Conservation (phyloP, 1,140 invertebrate genomes). For the Trinorchestia longiramus region DNA sequence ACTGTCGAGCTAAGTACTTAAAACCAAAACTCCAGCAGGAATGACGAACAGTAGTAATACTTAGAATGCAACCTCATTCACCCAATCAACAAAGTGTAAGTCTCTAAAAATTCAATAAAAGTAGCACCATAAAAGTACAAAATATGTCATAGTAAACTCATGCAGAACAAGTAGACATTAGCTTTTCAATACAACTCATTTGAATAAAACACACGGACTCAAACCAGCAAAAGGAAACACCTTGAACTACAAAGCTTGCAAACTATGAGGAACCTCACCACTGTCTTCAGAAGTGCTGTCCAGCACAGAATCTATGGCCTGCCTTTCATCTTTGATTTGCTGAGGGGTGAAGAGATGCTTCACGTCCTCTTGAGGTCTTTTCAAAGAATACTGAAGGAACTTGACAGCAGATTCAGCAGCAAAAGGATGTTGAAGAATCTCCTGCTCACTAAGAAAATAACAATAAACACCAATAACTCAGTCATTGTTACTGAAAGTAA, state of each 20-base stretch:
- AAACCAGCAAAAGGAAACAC: neutral
- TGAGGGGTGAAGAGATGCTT: conserved; percentile 85
- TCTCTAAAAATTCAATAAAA: too few relatives aligned
- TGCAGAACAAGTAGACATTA: too few relatives aligned
- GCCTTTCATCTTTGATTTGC: conserved; percentile 81
- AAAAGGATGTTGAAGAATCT: conserved; percentile 91
- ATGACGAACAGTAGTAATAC: too few relatives aligned
- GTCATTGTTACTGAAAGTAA: neutral
- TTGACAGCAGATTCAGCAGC: conserved; percentile 92
- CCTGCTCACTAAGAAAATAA: conserved; percentile 74
- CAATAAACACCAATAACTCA: neutral
- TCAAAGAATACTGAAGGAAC: conserved; percentile 89
- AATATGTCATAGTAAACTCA: too few relatives aligned
- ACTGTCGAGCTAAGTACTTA: too few relatives aligned
- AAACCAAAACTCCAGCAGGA: too few relatives aligned
- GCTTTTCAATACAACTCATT: too few relatives aligned
- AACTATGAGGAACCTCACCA: neutral
- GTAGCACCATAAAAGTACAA: too few relatives aligned
- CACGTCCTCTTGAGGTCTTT: conserved; percentile 80
- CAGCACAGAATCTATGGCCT: conserved; percentile 78
- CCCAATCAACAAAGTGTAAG: too few relatives aligned
- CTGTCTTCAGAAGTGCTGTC: conserved; percentile 21
- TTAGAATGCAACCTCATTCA: too few relatives aligned
- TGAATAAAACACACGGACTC: too few relatives aligned
- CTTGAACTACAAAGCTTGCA: neutral